Conservation (phyloP, 2,797 vertebrate species). For the Podargus strigoides region DNA sequence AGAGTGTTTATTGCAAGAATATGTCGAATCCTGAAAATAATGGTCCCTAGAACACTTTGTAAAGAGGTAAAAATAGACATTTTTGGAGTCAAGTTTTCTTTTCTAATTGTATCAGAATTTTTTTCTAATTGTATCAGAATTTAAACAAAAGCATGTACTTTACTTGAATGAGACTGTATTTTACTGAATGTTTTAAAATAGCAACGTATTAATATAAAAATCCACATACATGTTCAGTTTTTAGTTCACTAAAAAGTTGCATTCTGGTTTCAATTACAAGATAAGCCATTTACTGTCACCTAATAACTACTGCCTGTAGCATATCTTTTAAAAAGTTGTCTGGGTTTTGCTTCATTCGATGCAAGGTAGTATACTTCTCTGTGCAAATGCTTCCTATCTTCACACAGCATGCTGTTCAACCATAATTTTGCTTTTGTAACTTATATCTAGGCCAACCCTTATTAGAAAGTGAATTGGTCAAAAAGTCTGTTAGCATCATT, state of each 20-base stretch:
- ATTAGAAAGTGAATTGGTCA: background rate
- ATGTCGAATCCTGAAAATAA: slow-evolving; percentile 81
- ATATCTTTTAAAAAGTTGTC: background rate
- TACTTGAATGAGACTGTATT: background rate
- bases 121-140: background rate
- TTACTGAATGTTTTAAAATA: background rate
- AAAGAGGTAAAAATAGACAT: slow-evolving; percentile 81
- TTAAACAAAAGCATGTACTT: background rate
- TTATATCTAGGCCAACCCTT: background rate
- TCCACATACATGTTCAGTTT: background rate
- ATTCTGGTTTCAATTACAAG: background rate
- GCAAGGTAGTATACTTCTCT: background rate
- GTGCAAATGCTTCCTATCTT: background rate
- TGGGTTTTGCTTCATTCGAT: background rate
- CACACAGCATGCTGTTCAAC: background rate
- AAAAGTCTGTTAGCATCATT: background rate
- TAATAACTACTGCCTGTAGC: background rate
- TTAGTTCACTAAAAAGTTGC: background rate
- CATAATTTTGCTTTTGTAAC: background rate
- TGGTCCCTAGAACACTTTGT: slow-evolving; percentile 86
- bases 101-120: background rate
- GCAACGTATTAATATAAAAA: background rate
- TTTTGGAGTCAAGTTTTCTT: background rate
- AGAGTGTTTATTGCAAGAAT: slow-evolving; percentile 85
- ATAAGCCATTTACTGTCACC: background rate